Conservation (phyloP, 2,888 invertebrate species). For the Ellobium chinense region DNA sequence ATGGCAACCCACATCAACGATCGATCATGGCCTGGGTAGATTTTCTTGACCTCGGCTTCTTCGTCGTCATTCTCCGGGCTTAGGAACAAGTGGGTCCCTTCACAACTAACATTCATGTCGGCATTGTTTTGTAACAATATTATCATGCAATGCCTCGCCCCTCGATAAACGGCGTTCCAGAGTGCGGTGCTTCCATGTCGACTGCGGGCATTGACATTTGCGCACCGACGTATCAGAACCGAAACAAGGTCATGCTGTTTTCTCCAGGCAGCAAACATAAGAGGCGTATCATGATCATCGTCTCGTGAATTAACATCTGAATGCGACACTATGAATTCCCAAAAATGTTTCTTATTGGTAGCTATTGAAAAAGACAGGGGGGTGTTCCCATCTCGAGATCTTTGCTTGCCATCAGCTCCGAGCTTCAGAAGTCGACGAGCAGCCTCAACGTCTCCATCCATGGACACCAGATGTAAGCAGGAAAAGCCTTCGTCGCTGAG, state of each 20-base stretch:
- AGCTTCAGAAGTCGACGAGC: constrained; percentile 1
- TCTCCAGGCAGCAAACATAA: constrained; percentile 24
- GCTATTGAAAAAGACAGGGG: constrained; percentile 11
- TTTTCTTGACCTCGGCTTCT: background rate
- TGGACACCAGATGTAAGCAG: background rate
- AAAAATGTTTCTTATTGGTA: background rate
- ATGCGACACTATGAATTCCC: background rate
- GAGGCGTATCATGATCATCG: constrained; percentile 16
- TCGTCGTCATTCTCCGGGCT: background rate
- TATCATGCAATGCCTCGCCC: background rate
- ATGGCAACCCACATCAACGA: constrained; percentile 25
- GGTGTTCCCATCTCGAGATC: constrained; percentile 13
- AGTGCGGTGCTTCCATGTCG: background rate
- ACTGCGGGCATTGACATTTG: background rate
- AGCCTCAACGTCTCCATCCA: background rate
- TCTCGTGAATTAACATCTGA: constrained; percentile 26
- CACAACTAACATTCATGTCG: constrained; percentile 3
- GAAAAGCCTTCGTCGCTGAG: constrained; percentile 11
- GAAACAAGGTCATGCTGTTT: background rate
- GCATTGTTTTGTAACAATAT: constrained; percentile 15
- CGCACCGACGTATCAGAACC: background rate
- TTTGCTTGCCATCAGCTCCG: background rate
- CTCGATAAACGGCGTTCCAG: constrained; percentile 21
- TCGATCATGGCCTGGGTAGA: constrained; percentile 2
- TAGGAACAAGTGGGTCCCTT: constrained; percentile 17